Evolutionary conservation across 2,888 invertebrate species (phyloP), one percentile per base, ranked within the genome.

Genomic region (Phortica okadai): DNA sequence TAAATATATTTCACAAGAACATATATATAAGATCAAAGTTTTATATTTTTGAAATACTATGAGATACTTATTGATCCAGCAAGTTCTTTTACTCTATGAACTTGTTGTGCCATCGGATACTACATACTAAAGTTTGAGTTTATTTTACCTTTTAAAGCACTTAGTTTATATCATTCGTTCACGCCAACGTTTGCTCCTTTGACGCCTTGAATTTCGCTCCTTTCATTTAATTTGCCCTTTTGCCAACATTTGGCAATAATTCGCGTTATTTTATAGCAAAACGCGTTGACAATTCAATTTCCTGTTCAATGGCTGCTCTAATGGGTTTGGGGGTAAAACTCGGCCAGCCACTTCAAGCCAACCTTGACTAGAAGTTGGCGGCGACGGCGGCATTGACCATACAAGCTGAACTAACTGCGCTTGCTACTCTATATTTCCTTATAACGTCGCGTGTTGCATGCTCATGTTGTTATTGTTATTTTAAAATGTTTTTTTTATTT

Each of bases 251-350:
- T 56, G 56, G n/a, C 62, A 62, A 62, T 62, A 62, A 21, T 2
- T 62, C 62, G 16, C 25, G 21, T 21, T 21, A 62, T 62, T 62
- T 62, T 62, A 62, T 62, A 21, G 62, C 25, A 16, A 25, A 62
- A 62, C 62, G 16, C 62, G 62, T 16, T 67, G 67, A 67, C 67
- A 67, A 41, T 67, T 67, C 67, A 67, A 67, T 67, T 67, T 67
- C 67, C 67, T 44, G 67, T 67, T 41, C 11, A 67, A 41, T 44
- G 67, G 21, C 21, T 42, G 62, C 62, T 62, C 16, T 62, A 21
- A 62, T 62, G 62, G 21, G 10, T 25, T 7, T 62, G 10, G 8
- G 62, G 10, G 33, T 67, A 67, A 16, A 62, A n/a, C 41, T 44
- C 21, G 42, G 14, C 42, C n/a, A 14, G 11, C n/a, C 42, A n/a